Evolutionary conservation across 1,140 invertebrate species (phyloP).

Genomic region (Drosophila aff.): DNA sequence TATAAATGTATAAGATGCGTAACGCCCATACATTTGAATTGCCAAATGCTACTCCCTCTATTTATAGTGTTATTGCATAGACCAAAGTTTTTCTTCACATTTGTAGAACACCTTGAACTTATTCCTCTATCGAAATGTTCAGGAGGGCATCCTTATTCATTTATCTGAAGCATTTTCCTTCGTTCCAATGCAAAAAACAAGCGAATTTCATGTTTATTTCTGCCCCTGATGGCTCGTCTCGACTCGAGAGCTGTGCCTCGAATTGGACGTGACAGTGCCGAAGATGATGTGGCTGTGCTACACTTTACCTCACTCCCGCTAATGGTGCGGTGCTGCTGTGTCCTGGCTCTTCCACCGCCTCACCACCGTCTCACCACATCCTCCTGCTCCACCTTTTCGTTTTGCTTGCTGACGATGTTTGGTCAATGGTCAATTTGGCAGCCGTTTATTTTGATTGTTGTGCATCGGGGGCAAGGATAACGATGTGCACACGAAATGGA

Average conservation of each 20-base stretch:
- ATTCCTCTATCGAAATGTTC: too few relatives aligned
- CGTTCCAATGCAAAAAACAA: constrained; percentile 27
- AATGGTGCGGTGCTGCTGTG: not conserved
- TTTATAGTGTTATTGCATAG: too few relatives aligned
- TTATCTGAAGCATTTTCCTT: constrained; percentile 19
- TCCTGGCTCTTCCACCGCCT: not conserved
- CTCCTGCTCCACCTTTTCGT: constrained; percentile 12
- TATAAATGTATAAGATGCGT: too few relatives aligned
- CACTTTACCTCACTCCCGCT: not conserved
- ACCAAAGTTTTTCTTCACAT: not conserved
- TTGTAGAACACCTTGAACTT: not conserved
- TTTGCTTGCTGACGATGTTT: constrained; percentile 69
- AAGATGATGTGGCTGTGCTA: constrained; percentile 40
- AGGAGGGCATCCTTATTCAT: not conserved
- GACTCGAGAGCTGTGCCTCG: constrained; percentile 49
- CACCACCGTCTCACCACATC: not conserved
- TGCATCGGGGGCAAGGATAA: constrained; percentile 80
- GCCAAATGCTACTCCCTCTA: too few relatives aligned
- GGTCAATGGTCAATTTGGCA: constrained; percentile 85
- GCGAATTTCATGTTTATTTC: constrained; percentile 34
- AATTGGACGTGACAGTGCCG: constrained; percentile 66
- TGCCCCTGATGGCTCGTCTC: constrained; percentile 23
- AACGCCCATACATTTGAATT: too few relatives aligned
- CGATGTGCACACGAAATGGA: constrained; percentile 74
- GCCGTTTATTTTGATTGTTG: constrained; percentile 84